These are phyloP conservation scores for Hoplostethus mediterraneus DNA, from an alignment of 2,797 vertebrate genomes.

Conservation along the genomic window DNA sequence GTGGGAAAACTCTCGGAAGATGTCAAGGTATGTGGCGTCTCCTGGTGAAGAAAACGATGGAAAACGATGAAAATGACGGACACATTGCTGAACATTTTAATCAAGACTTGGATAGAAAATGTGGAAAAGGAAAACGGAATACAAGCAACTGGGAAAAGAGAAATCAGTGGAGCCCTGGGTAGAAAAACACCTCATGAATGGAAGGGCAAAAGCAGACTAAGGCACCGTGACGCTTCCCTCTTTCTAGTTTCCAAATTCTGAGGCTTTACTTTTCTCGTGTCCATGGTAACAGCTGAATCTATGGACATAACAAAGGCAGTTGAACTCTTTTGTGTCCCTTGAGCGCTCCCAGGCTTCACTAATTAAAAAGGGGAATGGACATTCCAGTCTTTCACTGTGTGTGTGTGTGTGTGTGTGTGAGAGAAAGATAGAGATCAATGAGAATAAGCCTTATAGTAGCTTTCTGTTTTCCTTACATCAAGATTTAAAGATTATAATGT, in stretches of 20 bases:
- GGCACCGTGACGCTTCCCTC: conserved; percentile 59
- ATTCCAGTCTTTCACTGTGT: conserved; percentile 57
- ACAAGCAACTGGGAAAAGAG: conserved; percentile 18
- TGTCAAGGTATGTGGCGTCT: conserved; percentile 91
- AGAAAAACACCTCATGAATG: conserved; percentile 36
- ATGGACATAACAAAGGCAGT: conserved; percentile 69
- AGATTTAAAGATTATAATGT: not conserved
- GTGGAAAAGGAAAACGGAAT: not conserved
- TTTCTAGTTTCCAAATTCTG: conserved; percentile 68
- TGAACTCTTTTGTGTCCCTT: conserved; percentile 68
- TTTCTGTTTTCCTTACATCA: conserved; percentile 3
- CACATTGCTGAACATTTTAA: not conserved
- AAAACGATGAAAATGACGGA: conserved; percentile 13
- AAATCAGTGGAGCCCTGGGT: conserved; percentile 17
- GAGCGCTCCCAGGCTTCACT: conserved; percentile 64
- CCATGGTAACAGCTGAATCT: conserved; percentile 73
- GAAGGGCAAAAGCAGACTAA: conserved; percentile 30
- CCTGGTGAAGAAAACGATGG: conserved; percentile 76
- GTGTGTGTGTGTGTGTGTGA: conserved; percentile 9
- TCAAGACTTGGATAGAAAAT: not conserved
- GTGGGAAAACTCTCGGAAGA: conserved; percentile 93
- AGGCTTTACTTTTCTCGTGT: conserved; percentile 59
- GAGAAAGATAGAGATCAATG: not conserved
- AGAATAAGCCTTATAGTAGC: not conserved
- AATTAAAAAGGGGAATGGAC: conserved; percentile 68